Base-by-base conservation (phyloP, 2,797 vertebrate species). In the Nannoperca obscura region DNA sequence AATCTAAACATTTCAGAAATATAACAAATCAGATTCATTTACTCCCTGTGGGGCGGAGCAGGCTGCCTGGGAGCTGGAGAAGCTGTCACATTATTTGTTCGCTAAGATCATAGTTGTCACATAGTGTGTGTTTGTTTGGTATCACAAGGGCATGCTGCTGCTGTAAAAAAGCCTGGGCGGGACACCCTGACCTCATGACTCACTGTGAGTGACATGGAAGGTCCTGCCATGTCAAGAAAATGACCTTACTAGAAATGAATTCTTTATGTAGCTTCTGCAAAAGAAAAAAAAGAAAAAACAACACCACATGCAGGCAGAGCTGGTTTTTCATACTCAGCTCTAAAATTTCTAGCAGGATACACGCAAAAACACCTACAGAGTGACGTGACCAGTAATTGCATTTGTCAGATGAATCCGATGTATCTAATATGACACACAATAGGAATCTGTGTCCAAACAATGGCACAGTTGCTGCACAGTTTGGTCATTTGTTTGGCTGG, bases 51-150 rank as follows among this genome's bases (percentile, higher is more conserved):
- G 49, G 89, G 84, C 71, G n/a, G 50, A 76, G 68, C 74, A 11
- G 65, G 55, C 82, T 83, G 87, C 80, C 86, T 32, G 59, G 70
- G 76, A 83, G 83, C 85, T 64, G 13, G 83, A 78, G 82, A 69
- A 81, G 84, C 84, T 91, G 91, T 92, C 91, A 90, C 77, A 76
- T 89, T 91, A 89, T 90, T 87, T 89, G 89, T 87, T 86, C 85
- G 83, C 76, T 77, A 17, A 90, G 80, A 93, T 93, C 81, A 66
- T 62, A 76, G 78, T 87, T 93, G 91, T 91, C 93, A 90, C 77
- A 83, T 58, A 71, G 72, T 67, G 80, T 74, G 85, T 57, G 75
- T 85, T 85, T 82, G 78, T 81, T 84, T 82, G 83, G 64, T 78
- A 71, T 83, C 74, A 78, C 83, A 77, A 84, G 86, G 88, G 70